Conservation (phyloP, 2,888 invertebrate genomes). For the Tetranychus truncatus region DNA sequence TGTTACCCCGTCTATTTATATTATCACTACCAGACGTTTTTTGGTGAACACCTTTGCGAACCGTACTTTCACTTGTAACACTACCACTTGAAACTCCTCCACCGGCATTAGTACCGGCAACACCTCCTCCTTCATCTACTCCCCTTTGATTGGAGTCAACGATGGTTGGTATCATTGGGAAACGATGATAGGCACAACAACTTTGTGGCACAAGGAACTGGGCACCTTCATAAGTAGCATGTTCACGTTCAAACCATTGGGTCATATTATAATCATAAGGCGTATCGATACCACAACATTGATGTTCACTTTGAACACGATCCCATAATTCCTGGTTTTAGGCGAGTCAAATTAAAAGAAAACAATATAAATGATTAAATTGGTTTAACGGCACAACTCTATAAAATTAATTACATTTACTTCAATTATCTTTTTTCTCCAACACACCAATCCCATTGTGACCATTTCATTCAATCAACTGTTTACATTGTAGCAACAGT, state of each 20-base stretch:
- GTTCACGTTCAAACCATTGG: constrained; percentile 18
- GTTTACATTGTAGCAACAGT: not conserved
- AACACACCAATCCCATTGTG: not conserved
- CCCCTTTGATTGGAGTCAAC: not conserved
- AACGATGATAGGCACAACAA: not conserved
- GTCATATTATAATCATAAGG: constrained; percentile 34
- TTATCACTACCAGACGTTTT: not conserved
- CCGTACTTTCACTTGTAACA: not conserved
- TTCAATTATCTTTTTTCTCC: not conserved
- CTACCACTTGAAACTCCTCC: not conserved
- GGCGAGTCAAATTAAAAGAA: not conserved
- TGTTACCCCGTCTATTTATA: not conserved
- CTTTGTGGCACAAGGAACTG: constrained; percentile 25
- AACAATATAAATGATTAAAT: not conserved
- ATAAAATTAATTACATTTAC: not conserved
- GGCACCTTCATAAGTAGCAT: constrained; percentile 16
- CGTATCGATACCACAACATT: constrained; percentile 57
- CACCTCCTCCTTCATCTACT: not conserved
- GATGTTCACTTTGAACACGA: constrained; percentile 42
- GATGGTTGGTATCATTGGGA: not conserved
- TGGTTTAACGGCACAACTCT: too few species aligned
- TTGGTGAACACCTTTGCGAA: not conserved
- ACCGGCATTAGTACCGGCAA: not conserved
- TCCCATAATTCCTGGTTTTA: constrained; percentile 28
- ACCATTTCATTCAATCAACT: not conserved